Evolutionary conservation across 2,888 invertebrate genomes (phyloP).

Genomic region (Latheticus oryzae): DNA sequence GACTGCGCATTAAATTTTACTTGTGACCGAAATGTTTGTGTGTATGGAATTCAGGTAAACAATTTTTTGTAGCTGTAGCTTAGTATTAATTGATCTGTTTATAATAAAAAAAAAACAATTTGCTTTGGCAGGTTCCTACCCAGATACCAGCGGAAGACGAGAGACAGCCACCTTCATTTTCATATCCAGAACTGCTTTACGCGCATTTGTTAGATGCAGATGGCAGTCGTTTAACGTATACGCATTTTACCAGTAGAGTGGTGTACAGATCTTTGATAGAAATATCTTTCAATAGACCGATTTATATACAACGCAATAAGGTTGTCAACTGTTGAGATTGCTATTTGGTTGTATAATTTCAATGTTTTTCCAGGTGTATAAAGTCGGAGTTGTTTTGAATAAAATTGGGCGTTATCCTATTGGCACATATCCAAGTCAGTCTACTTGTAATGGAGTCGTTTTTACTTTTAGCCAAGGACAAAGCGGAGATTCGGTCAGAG

Average conservation of each 20-base stretch:
- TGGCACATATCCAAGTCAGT: conserved; percentile 77
- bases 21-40: conserved; percentile 83
- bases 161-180: conserved; percentile 60
- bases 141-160: conserved; percentile 72
- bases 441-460: conserved; percentile 76
- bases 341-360: conserved; percentile 23
- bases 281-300: conserved; percentile 83
- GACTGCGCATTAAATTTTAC: conserved; percentile 85
- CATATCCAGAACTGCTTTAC: conserved; percentile 82
- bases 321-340: too few relatives aligned
- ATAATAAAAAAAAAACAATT: background rate
- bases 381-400: conserved; percentile 85
- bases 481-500: conserved; percentile 77
- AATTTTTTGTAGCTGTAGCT: background rate
- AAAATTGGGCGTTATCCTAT: conserved; percentile 86
- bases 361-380: conserved; percentile 72
- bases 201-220: conserved; percentile 85
- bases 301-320: conserved; percentile 81
- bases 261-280: conserved; percentile 80
- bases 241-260: conserved; percentile 83
- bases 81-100: background rate
- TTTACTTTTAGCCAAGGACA: conserved; percentile 83
- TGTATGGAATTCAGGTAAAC: conserved; percentile 76
- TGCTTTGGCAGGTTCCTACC: conserved; percentile 71
- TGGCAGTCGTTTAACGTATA: conserved; percentile 83